A percentile compares a stretch with the other conserved stretches of the same genome.
Conservation (phyloP, 1,140 invertebrate species). For the Lerema accius region DNA sequence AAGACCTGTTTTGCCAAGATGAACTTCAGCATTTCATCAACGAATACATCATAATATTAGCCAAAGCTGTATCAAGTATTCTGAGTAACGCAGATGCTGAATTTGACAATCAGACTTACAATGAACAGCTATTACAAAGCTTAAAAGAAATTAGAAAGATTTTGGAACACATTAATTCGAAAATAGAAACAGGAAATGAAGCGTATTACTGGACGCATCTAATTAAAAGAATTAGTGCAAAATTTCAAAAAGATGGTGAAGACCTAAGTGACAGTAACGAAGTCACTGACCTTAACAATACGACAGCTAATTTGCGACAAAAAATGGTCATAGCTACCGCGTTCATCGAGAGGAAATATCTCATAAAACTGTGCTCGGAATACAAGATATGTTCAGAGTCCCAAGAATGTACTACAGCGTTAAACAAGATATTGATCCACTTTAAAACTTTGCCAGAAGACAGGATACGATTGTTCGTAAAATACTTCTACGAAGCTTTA, state of each 20-base stretch:
- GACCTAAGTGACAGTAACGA: slow-evolving; percentile 38
- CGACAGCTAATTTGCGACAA: slow-evolving; percentile 46
- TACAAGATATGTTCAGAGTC: slow-evolving; percentile 52
- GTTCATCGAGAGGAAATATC: slow-evolving; percentile 55
- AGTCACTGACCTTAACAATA: slow-evolving; percentile 13
- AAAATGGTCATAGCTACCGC: slow-evolving; percentile 53
- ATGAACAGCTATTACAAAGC: slow-evolving; percentile 46
- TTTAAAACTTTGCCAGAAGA: slow-evolving; percentile 46
- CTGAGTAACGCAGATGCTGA: slow-evolving; percentile 35
- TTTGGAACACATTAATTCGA: slow-evolving; percentile 41
- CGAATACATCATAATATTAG: slow-evolving; percentile 50
- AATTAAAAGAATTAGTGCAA: slow-evolving; percentile 60
- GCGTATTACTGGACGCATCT: slow-evolving; percentile 52
- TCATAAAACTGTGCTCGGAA: slow-evolving; percentile 52
- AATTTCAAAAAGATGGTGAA: slow-evolving; percentile 47
- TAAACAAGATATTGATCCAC: slow-evolving; percentile 45
- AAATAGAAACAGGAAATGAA: slow-evolving; percentile 41
- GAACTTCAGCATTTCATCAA: slow-evolving; percentile 46
- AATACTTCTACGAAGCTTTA: slow-evolving; percentile 47
- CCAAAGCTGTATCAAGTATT: slow-evolving; percentile 45
- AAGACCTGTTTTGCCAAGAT: slow-evolving; percentile 49
- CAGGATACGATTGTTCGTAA: slow-evolving; percentile 43
- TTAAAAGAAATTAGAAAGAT: slow-evolving; percentile 48
- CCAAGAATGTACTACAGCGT: slow-evolving; percentile 46
- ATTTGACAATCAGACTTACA: slow-evolving; percentile 39